These are phyloP conservation scores for Strix occidentalis DNA, from an alignment of 2,797 vertebrate genomes.

Conservation along the genomic window DNA sequence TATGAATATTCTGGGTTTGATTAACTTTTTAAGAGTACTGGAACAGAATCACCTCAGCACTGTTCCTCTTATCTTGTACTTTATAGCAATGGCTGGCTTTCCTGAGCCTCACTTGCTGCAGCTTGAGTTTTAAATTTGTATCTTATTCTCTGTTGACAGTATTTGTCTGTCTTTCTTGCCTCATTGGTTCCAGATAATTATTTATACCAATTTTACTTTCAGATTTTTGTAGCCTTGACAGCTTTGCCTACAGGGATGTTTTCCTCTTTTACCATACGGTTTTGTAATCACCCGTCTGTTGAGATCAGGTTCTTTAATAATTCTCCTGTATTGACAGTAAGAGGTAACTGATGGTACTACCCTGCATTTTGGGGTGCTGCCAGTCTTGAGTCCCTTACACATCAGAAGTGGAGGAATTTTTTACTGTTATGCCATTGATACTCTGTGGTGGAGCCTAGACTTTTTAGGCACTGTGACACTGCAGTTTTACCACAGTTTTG, in stretches of 20 bases:
- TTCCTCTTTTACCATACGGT: background rate
- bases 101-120: background rate
- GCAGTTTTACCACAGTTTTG: background rate
- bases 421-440: background rate
- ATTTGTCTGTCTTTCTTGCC: conserved; percentile 24
- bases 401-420: background rate
- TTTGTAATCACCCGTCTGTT: background rate
- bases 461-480: background rate
- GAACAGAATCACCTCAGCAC: background rate
- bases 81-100: background rate
- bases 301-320: background rate
- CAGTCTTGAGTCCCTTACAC: background rate
- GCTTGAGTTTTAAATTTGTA: conserved; percentile 7
- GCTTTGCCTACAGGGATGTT: conserved; percentile 4
- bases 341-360: background rate
- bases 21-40: background rate
- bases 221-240: conserved; percentile 46
- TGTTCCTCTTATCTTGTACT: background rate
- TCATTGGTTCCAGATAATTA: conserved; percentile 56
- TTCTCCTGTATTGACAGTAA: background rate
- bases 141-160: conserved; percentile 8
- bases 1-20: conserved; percentile 30
- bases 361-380: background rate
- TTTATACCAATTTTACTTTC: conserved; percentile 60
- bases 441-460: background rate